Evolutionary conservation across 2,113 vertebrate species (phyloP).

Genomic region (Ochotona curzoniae): DNA sequence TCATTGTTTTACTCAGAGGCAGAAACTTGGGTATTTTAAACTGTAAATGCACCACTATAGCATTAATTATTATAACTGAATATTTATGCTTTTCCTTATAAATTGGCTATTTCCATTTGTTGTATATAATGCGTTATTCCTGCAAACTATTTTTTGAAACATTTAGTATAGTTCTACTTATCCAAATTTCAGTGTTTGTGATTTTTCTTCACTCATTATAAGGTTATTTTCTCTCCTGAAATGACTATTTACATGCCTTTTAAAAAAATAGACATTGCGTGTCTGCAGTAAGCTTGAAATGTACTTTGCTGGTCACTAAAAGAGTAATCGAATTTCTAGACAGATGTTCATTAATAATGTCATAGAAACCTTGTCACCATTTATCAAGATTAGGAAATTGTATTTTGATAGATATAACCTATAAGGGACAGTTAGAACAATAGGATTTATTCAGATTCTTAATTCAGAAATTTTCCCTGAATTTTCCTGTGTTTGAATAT

Average conservation of each 20-base stretch:
- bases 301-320: constrained; percentile 6
- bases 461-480: not conserved
- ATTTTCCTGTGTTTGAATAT: too few species aligned
- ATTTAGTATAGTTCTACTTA: not conserved
- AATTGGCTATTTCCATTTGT: not conserved
- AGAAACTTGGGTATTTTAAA: not conserved
- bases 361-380: not conserved
- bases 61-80: not conserved
- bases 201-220: not conserved
- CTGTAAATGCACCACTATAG: not conserved
- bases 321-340: not conserved
- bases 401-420: not conserved
- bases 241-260: not conserved
- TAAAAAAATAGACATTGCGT: not conserved
- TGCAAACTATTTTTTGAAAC: not conserved
- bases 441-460: not conserved
- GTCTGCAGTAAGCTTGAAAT: not conserved
- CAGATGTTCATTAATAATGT: not conserved
- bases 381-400: not conserved
- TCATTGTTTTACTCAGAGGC: not conserved
- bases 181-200: constrained; percentile 19
- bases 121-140: not conserved
- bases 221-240: not conserved
- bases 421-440: not conserved
- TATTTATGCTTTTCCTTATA: not conserved